Evolutionary conservation across 2,888 invertebrate genomes (phyloP).

Genomic region (Andricus quercusramuli): DNA sequence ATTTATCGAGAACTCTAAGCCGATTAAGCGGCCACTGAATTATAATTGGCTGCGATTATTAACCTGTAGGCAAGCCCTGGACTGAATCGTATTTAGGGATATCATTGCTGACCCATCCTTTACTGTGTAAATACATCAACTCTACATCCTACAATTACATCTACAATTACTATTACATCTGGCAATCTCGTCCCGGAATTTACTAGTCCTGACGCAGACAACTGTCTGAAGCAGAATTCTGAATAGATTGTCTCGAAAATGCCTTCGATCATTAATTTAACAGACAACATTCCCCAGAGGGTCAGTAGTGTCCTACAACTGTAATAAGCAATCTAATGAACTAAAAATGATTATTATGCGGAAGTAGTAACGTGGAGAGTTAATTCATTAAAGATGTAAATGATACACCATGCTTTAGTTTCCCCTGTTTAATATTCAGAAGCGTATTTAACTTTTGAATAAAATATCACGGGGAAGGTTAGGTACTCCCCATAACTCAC

Average conservation of each 20-base stretch:
- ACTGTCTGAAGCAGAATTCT: neutral
- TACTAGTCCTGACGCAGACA: neutral
- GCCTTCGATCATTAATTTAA: neutral
- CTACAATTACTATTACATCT: too few species aligned
- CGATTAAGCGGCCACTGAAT: conserved; percentile 65
- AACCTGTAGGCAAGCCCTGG: conserved; percentile 52
- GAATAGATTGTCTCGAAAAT: neutral
- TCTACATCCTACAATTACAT: neutral
- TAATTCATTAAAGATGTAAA: conserved; percentile 11
- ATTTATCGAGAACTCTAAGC: conserved; percentile 67
- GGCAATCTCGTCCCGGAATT: neutral
- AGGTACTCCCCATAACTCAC: neutral
- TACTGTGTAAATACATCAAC: neutral
- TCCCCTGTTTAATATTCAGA: neutral
- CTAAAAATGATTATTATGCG: neutral
- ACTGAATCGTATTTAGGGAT: conserved; percentile 38
- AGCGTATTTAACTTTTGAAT: neutral
- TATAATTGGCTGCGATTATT: conserved; percentile 68
- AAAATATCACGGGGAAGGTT: neutral
- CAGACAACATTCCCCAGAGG: neutral
- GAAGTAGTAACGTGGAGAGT: neutral
- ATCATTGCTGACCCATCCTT: neutral
- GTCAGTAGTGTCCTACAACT: neutral
- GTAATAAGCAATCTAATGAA: neutral
- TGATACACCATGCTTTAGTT: neutral